Conservation (phyloP, 2,888 invertebrate species). For the Craniophora ligustri region DNA sequence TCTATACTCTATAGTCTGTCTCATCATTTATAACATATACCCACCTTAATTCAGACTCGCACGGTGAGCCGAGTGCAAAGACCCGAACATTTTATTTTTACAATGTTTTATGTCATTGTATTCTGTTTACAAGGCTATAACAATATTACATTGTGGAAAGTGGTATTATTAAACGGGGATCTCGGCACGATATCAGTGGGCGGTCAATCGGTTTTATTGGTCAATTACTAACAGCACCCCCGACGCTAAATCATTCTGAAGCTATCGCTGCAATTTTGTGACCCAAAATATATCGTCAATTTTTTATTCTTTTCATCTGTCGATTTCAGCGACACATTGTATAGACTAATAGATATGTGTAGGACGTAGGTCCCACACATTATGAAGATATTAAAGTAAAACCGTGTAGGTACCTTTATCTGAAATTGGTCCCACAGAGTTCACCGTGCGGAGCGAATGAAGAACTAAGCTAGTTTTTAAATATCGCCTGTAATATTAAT, state of each 20-base stretch:
- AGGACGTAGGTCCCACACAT: too few relatives aligned
- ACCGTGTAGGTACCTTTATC: too few relatives aligned
- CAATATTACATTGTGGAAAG: constrained; percentile 3
- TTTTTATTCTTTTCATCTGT: too few relatives aligned
- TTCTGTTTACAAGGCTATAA: neutral
- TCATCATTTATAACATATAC: too few relatives aligned
- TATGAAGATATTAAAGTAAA: neutral
- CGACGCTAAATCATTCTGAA: neutral
- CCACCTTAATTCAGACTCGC: neutral
- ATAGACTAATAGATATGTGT: too few relatives aligned
- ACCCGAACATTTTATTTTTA: neutral
- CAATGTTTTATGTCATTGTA: neutral
- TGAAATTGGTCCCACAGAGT: too few relatives aligned
- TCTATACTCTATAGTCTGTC: neutral
- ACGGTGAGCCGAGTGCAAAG: neutral
- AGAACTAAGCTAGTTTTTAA: too few relatives aligned
- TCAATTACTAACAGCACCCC: constrained; percentile 22
- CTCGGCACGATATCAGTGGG: constrained; percentile 47
- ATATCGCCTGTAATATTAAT: too few relatives aligned
- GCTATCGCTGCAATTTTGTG: neutral
- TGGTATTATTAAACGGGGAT: constrained; percentile 27
- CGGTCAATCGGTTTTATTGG: constrained; percentile 53
- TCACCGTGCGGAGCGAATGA: too few relatives aligned
- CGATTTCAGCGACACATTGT: too few relatives aligned
- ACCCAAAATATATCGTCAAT: too few relatives aligned